These are phyloP conservation scores for Parazoanthus swiftii DNA, from an alignment of 92 coral and sea anemone genomes.

Conservation along the genomic window DNA sequence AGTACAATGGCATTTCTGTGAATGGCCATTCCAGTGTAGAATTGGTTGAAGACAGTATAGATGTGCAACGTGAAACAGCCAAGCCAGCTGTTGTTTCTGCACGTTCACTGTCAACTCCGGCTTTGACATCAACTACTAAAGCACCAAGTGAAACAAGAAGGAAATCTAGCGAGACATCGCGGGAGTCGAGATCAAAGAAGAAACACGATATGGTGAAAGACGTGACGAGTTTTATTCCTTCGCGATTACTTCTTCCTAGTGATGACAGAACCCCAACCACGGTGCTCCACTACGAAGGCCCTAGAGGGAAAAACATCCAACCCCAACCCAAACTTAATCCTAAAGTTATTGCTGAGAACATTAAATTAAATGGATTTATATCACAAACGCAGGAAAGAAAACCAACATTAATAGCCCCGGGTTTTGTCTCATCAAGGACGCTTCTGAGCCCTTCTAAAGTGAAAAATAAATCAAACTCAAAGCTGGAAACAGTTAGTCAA, in stretches of 20 bases:
- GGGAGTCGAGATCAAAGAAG: constrained; percentile 32
- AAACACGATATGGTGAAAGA: constrained; percentile 23
- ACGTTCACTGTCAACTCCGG: constrained; percentile 30
- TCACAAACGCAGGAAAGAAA: constrained; percentile 10
- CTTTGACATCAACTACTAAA: constrained; percentile 24
- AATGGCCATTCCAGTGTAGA: constrained; percentile 19
- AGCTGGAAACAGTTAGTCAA: neutral
- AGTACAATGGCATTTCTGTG: constrained; percentile 7
- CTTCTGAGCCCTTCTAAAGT: neutral
- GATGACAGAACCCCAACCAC: constrained; percentile 34
- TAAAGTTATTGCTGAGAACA: constrained; percentile 17
- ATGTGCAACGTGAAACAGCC: neutral
- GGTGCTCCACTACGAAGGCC: constrained; percentile 43
- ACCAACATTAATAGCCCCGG: neutral
- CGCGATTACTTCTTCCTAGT: constrained; percentile 35
- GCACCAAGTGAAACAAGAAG: constrained; percentile 26
- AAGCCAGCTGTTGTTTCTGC: constrained; percentile 23
- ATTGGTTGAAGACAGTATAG: neutral
- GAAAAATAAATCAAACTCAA: constrained; percentile 21
- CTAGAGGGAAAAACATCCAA: neutral
- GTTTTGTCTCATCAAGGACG: constrained; percentile 30
- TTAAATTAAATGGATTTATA: constrained; percentile 5
- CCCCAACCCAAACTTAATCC: constrained; percentile 15
- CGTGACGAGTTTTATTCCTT: constrained; percentile 25
- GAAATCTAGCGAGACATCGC: constrained; percentile 19